A percentile compares a stretch with the other conserved stretches of the same genome.
These are phyloP conservation scores for Pithys albifrons DNA, from an alignment of 2,113 vertebrate species.

Conservation along the genomic window DNA sequence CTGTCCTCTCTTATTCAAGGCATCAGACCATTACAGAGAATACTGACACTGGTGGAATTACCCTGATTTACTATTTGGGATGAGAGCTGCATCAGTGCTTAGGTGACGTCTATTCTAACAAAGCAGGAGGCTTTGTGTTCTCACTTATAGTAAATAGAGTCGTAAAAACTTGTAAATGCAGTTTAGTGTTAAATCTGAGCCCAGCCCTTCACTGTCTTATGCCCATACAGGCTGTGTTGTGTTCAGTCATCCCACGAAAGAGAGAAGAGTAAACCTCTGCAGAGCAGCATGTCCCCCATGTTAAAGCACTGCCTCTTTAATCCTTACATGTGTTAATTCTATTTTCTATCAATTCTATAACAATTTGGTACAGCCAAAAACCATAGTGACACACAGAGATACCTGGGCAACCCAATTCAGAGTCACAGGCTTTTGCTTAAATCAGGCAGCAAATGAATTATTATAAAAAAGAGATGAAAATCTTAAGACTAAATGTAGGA, in stretches of 20 bases:
- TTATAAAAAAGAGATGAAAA: background rate
- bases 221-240: background rate
- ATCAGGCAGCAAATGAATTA: background rate
- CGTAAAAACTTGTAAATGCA: background rate
- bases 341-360: background rate
- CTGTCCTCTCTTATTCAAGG: background rate
- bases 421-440: background rate
- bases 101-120: background rate
- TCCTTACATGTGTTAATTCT: background rate
- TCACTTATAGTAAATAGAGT: slow-evolving; percentile 6
- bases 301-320: background rate
- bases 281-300: background rate
- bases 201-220: background rate
- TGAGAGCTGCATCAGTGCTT: background rate
- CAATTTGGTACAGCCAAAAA: background rate
- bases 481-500: background rate
- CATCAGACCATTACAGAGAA: background rate
- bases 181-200: background rate
- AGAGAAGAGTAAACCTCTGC: background rate
- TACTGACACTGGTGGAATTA: background rate
- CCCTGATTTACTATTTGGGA: background rate
- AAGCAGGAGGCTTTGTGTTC: background rate
- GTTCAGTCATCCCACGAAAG: background rate
- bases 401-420: background rate
- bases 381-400: rapidly evolving